Evolutionary conservation across 2,113 vertebrate genomes (phyloP), one percentile per base, ranked within the genome.

Genomic region (Triplophysa siluroides): DNA sequence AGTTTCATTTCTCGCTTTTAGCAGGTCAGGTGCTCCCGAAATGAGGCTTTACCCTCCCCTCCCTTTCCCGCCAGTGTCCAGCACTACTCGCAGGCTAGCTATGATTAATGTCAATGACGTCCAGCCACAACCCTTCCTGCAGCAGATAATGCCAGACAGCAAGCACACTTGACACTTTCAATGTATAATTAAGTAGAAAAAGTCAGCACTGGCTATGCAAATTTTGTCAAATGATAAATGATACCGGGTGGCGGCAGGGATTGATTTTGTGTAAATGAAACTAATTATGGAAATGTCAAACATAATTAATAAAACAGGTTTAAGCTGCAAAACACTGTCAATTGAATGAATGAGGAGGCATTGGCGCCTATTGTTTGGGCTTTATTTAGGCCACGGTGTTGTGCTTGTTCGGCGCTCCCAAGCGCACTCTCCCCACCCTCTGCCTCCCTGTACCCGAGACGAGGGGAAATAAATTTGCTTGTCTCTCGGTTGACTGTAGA

Each of bases 101-200:
- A 92, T 99, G 98, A 98, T 98, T 99, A 98, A 99, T 99, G 95
- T 95, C 95, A 95, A 93, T 89, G 91, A 93, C 92, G 96, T 96
- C 97, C 98, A 97, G 96, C 96, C 96, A 97, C 96, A 97, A 98
- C 97, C 96, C 97, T 99, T 99, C 97, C 96, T 96, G 94, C 95
- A 82, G 91, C 95, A 98, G 98, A 99, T 99, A 99, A 98, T 98
- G 96, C 97, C 96, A 99, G 94, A 94, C 96, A 96, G 96, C 96
- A 96, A 97, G 96, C 94, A 84, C 89, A 93, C 93, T 96, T 98
- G 97, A 99, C 98, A 99, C 98, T 98, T 99, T 98, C 98, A 99
- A 98, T 98, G 97, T 99, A 99, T 99, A 99, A 99, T 99, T 98
- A 98, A 99, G 98, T 99, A 98, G 97, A 98, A 98, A 98, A 98